Percentiles rank a stretch among this genome's conserved stretches.
Conservation (phyloP, 2,888 invertebrate genomes). For the Eupithecia subumbrata region DNA sequence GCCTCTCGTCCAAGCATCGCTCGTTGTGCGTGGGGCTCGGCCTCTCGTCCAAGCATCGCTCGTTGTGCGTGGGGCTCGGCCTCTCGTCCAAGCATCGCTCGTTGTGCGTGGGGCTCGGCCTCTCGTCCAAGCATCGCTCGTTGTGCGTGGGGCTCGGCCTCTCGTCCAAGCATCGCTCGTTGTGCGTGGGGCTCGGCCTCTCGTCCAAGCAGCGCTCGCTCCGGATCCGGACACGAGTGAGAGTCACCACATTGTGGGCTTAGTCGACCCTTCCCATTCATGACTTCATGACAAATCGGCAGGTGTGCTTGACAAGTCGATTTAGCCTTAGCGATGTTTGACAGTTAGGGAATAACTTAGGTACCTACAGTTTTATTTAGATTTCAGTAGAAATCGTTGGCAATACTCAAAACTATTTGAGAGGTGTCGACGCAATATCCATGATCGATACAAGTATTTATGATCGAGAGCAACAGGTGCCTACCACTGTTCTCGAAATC, state of each 20-base stretch:
- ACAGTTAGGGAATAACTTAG: not conserved
- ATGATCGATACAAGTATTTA: conserved; percentile 59
- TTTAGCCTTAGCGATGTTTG: not conserved
- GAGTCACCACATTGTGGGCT: not conserved
- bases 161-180: too few relatives aligned
- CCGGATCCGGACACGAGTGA: too few relatives aligned
- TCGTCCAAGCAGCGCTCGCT: not conserved
- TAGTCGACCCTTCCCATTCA: not conserved
- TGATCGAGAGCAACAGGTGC: conserved; percentile 46
- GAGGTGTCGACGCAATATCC: conserved; percentile 54
- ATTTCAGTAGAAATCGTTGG: not conserved
- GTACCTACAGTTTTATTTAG: not conserved
- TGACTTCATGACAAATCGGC: not conserved
- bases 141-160: too few relatives aligned
- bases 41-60: too few relatives aligned
- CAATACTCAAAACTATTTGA: conserved; percentile 31
- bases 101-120: too few relatives aligned
- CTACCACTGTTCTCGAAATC: conserved; percentile 42
- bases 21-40: too few relatives aligned
- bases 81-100: too few relatives aligned
- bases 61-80: too few relatives aligned
- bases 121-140: too few relatives aligned
- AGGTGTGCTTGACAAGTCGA: not conserved
- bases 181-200: too few relatives aligned
- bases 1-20: too few relatives aligned